Conservation (phyloP, 2,113 vertebrate genomes). For the Hypanus sabinus region DNA sequence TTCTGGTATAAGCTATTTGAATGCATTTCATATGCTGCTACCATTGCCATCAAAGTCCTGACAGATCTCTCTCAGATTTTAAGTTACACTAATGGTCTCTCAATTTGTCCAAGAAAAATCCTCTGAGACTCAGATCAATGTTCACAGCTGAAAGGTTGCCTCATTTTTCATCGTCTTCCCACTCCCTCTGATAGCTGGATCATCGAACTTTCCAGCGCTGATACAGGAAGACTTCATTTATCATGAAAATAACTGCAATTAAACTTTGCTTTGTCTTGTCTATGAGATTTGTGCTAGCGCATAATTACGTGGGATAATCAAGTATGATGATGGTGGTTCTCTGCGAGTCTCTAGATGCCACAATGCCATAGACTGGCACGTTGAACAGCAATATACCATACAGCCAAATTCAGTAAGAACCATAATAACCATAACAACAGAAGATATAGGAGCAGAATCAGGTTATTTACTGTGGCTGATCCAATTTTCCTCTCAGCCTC, state of each 20-base stretch:
- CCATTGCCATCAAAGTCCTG: slow-evolving; percentile 47
- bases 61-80: slow-evolving; percentile 49
- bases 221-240: slow-evolving; percentile 49
- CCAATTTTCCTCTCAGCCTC: too few species aligned
- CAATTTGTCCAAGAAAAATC: slow-evolving; percentile 50
- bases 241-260: slow-evolving; percentile 57
- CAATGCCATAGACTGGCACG: slow-evolving; percentile 42
- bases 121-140: slow-evolving; percentile 44
- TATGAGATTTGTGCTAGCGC: slow-evolving; percentile 48
- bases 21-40: slow-evolving; percentile 41
- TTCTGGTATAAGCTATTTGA: slow-evolving; percentile 26
- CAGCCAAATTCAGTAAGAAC: slow-evolving; percentile 42
- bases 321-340: slow-evolving; percentile 46
- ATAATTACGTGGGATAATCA: slow-evolving; percentile 52
- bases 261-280: slow-evolving; percentile 56
- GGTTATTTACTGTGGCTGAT: too few species aligned
- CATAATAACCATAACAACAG: neutral
- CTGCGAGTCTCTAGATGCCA: slow-evolving; percentile 41
- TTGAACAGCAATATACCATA: slow-evolving; percentile 29
- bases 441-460: too few species aligned
- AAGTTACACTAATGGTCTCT: slow-evolving; percentile 50
- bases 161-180: slow-evolving; percentile 51
- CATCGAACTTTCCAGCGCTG: slow-evolving; percentile 50
- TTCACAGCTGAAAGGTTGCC: slow-evolving; percentile 52
- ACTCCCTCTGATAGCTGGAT: slow-evolving; percentile 50